phyloP scores from a whole-genome alignment of 2,113 vertebrate species.

The Acanthochromis polyacanthus region DNA sequence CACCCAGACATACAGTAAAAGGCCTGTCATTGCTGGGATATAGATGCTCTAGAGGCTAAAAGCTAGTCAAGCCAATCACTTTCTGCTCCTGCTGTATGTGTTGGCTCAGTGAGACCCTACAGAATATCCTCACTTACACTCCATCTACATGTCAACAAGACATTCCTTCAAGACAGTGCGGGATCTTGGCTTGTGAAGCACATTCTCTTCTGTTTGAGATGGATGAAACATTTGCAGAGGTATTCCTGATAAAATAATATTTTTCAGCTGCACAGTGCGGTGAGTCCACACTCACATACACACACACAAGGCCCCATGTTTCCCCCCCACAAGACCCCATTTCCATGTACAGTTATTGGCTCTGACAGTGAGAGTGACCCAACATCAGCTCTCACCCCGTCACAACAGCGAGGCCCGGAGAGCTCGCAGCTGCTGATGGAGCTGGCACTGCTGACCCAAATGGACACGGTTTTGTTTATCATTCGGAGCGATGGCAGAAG shows the following conservation, averaged over 20 bases:
- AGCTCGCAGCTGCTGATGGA: conserved; percentile 55
- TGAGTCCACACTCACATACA: conserved; percentile 24
- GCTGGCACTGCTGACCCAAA: conserved; percentile 37
- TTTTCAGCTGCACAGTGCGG: conserved; percentile 7
- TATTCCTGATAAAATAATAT: conserved; percentile 36
- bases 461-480: conserved; percentile 42
- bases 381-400: conserved; percentile 41
- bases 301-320: conserved; percentile 13
- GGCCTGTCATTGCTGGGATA: not conserved
- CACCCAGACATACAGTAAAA: not conserved
- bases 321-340: conserved; percentile 24
- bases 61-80: conserved; percentile 23
- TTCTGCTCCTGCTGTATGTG: conserved; percentile 21
- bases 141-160: conserved; percentile 52
- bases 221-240: conserved; percentile 50
- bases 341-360: conserved; percentile 50
- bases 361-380: conserved; percentile 33
- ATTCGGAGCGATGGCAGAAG: conserved; percentile 15
- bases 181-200: conserved; percentile 50
- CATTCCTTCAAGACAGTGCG: conserved; percentile 52
- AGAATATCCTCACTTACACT: conserved; percentile 37
- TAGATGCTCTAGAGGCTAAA: conserved; percentile 22
- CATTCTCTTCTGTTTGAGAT: conserved; percentile 54
- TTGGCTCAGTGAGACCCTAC: not conserved
- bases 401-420: conserved; percentile 55